phyloP scores from a whole-genome alignment of 2,888 invertebrate species.

The Eurois occulta region DNA sequence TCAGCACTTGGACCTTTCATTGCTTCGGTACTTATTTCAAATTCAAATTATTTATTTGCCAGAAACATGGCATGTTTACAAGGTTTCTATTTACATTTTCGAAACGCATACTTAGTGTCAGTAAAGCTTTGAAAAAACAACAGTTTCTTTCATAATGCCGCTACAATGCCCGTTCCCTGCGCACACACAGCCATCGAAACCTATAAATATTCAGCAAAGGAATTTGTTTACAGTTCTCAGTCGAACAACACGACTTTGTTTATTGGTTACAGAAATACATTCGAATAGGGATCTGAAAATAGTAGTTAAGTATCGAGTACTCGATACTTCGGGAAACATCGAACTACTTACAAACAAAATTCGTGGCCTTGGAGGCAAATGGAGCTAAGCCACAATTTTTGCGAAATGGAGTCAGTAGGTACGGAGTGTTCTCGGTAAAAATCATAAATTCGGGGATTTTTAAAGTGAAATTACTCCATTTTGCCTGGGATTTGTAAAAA shows the following conservation, averaged over 20 bases:
- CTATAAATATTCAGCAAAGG: constrained; percentile 63
- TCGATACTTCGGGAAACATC: constrained; percentile 9
- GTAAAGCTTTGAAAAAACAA: constrained; percentile 21
- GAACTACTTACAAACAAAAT: not conserved
- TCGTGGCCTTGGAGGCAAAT: too few species aligned
- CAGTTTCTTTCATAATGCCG: constrained; percentile 35
- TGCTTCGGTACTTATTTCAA: constrained; percentile 10
- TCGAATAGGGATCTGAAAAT: constrained; percentile 18
- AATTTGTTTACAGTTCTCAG: constrained; percentile 64
- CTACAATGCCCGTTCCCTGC: constrained; percentile 44
- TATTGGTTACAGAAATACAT: constrained; percentile 54
- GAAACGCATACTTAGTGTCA: constrained; percentile 7
- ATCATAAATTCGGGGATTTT: too few species aligned
- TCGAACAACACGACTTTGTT: constrained; percentile 61
- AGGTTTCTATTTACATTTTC: not conserved
- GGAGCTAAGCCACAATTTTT: too few species aligned
- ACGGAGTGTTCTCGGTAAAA: too few species aligned
- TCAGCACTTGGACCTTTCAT: not conserved
- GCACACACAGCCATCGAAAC: constrained; percentile 45
- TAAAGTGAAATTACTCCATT: too few species aligned
- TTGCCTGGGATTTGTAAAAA: too few species aligned
- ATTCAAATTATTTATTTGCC: too few species aligned
- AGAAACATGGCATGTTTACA: too few species aligned
- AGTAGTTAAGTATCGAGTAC: constrained; percentile 16
- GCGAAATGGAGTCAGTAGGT: too few species aligned